Percentiles rank a stretch among this genome's conserved stretches.
phyloP scores from a whole-genome alignment of 2,113 vertebrate species.

The Dicerorhinus sumatrensis region DNA sequence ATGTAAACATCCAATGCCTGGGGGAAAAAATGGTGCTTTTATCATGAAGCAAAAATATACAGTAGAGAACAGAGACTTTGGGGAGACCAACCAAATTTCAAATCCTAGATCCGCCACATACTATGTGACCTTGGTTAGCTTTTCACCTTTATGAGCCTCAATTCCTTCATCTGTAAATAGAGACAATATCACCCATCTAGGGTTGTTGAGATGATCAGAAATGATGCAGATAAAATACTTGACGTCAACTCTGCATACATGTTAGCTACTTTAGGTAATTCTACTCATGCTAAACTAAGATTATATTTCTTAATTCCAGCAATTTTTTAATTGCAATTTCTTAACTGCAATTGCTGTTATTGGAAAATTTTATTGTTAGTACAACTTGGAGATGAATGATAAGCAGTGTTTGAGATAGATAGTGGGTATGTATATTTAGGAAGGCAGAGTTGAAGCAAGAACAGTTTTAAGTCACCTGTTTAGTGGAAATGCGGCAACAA shows the following conservation, averaged over 20 bases:
- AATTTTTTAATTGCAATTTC: neutral
- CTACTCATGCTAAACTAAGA: neutral
- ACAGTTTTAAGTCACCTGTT: neutral
- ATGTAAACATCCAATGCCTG: neutral
- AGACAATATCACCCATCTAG: neutral
- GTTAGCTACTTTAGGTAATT: neutral
- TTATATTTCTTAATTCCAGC: neutral
- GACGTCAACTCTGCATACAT: neutral
- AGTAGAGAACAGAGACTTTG: neutral
- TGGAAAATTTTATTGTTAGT: neutral
- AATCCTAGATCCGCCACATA: neutral
- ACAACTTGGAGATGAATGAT: neutral
- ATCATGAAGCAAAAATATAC: neutral
- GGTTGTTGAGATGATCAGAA: neutral
- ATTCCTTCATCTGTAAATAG: neutral
- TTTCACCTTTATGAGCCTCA: neutral
- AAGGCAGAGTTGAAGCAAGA: neutral
- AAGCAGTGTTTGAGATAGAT: neutral
- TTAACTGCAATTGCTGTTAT: neutral
- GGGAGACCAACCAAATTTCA: neutral
- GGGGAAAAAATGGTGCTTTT: neutral
- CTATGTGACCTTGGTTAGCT: neutral
- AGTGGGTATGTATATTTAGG: neutral
- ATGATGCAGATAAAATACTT: neutral
- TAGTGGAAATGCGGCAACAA: neutral